Evolutionary conservation across 2,113 vertebrate genomes (phyloP), one percentile per base, ranked within the genome.

Genomic region (Clinocottus analis): DNA sequence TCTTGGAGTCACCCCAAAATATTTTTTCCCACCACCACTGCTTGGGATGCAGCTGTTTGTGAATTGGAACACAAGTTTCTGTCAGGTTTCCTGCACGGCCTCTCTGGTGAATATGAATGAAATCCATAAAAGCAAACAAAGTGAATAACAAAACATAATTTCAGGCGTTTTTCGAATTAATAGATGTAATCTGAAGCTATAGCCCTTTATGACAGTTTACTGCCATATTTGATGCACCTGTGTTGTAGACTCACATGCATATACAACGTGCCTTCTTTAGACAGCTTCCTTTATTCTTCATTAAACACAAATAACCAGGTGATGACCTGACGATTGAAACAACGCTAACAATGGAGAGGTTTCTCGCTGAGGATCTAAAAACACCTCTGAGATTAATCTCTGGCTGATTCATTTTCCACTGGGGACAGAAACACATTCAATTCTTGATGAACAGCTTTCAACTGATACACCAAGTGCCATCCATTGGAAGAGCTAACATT

Each of bases 401-500:
- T 17, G 3, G 3, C 21, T 27, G 3, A 71, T 35, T 53, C n/a
- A 51, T 43, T 61, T 27, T 58, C 53, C 75, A 41, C 17, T 51
- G 33, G 21, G 65, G 39, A 60, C 45, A 1, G 60, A 70, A 60
- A 23, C 70, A 33, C 43, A 29, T 37, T 72, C 71, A 78, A 16
- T 14, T 39, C 59, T 58, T 71, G 66, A 82, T 66, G 72, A 72
- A 55, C 68, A 79, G 73, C 75, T 79, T 78, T 76, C 72, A 62
- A 65, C 58, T 82, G 63, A 86, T 62, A 71, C 41, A 53, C 49
- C 7, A 16, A 73, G 59, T 37, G 68, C 23, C 77, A 60, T 88
- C 64, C 64, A 85, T 79, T 88, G 83, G 47, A 70, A 49, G 77
- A 79, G 85, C 70, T 72, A 76, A 91, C 84, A 82, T 87, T 87